These are phyloP conservation scores for Heteromyza rotundicornis DNA, from an alignment of 2,888 invertebrate genomes.

Conservation along the genomic window DNA sequence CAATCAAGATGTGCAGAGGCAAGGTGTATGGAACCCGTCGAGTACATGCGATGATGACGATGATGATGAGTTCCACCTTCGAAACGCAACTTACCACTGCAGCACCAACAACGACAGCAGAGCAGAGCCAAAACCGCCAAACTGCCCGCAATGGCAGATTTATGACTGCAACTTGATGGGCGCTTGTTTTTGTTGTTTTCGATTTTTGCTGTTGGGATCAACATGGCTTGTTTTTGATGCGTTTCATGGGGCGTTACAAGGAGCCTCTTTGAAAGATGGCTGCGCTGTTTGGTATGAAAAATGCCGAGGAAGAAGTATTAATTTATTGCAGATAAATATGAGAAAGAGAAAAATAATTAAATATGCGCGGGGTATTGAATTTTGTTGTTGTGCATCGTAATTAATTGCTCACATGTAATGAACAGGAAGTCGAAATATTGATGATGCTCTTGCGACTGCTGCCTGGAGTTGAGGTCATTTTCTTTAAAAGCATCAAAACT, in stretches of 20 bases:
- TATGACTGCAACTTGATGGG: conserved; percentile 33
- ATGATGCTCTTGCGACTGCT: too few species aligned
- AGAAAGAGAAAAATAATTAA: conserved; percentile 18
- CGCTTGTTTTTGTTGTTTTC: conserved; percentile 4
- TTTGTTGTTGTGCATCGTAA: conserved; percentile 19
- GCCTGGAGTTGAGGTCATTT: too few species aligned
- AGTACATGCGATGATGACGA: background rate
- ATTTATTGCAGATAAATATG: conserved; percentile 32
- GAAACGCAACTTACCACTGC: background rate
- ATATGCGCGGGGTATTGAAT: conserved; percentile 4
- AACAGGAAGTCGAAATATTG: conserved; percentile 18
- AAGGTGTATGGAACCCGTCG: background rate
- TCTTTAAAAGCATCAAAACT: too few species aligned
- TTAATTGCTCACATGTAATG: conserved; percentile 30
- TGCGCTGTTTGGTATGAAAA: conserved; percentile 23
- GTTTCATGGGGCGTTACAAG: conserved; percentile 18
- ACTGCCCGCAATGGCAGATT: conserved; percentile 35
- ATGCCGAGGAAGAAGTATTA: conserved; percentile 30
- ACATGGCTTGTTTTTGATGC: conserved; percentile 8
- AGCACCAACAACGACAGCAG: conserved; percentile 5
- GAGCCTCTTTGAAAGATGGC: conserved; percentile 31
- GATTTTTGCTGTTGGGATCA: background rate
- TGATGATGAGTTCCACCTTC: conserved; percentile 14
- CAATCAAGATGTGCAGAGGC: background rate
- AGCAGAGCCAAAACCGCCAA: conserved; percentile 12